These are phyloP conservation scores for Brienomyrus brachyistius DNA, from an alignment of 2,113 vertebrate species.

Conservation along the genomic window DNA sequence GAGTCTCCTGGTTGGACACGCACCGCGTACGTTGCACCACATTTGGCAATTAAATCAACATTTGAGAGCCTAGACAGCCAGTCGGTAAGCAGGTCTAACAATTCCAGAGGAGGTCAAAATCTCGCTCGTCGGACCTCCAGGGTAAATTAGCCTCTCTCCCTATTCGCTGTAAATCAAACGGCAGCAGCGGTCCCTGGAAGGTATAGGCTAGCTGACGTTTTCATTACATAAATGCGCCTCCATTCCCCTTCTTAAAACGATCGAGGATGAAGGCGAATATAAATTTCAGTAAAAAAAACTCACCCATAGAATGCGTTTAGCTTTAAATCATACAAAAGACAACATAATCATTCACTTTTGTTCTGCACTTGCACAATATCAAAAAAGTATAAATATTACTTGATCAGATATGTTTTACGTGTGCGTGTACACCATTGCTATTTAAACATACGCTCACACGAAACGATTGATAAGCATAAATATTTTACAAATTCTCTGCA, in stretches of 20 bases:
- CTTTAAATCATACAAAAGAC: neutral
- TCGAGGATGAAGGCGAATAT: neutral
- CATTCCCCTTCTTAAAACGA: neutral
- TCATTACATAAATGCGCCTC: neutral
- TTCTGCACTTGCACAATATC: neutral
- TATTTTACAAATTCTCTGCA: neutral
- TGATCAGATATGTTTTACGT: neutral
- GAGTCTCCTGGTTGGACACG: neutral
- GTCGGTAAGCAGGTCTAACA: neutral
- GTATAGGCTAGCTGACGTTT: neutral
- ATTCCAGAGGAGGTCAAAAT: neutral
- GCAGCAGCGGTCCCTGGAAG: neutral
- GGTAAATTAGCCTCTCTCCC: neutral
- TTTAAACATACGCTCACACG: neutral
- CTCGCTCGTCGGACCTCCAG: neutral
- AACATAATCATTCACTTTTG: neutral
- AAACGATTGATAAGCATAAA: neutral
- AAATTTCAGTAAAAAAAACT: neutral
- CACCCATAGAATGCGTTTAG: neutral
- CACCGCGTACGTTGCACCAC: neutral
- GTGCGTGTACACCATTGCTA: neutral
- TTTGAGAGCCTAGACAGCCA: neutral
- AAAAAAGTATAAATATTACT: neutral
- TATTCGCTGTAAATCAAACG: neutral
- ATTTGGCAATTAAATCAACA: neutral